These are phyloP conservation scores for Eleutherodactylus coqui DNA, from an alignment of 2,797 vertebrate species.

Conservation along the genomic window DNA sequence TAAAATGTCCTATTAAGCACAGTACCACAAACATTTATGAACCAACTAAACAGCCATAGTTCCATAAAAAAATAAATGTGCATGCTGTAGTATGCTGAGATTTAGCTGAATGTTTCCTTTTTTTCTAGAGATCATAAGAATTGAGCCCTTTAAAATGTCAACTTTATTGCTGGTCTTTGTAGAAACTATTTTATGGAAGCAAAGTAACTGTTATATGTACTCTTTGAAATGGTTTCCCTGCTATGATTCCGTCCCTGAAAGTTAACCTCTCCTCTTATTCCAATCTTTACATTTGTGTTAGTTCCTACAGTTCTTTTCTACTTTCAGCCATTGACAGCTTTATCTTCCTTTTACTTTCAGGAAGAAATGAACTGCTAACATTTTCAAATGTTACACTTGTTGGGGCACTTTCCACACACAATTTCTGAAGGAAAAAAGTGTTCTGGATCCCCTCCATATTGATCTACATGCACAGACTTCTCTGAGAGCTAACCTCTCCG, in stretches of 20 bases:
- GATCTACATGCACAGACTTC: background rate
- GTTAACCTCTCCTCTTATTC: conserved; percentile 21
- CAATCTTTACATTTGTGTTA: conserved; percentile 12
- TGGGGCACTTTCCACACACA: conserved; percentile 2
- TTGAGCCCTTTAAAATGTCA: no score
- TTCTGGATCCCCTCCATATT: background rate
- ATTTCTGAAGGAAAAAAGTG: conserved; percentile 5
- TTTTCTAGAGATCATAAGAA: no score
- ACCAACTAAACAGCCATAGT: no score
- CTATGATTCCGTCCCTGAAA: background rate
- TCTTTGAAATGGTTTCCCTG: background rate
- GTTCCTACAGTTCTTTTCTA: conserved; percentile 10
- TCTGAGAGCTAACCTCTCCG: background rate
- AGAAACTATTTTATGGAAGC: no score
- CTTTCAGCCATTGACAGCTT: conserved; percentile 16
- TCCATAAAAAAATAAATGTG: no score
- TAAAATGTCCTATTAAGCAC: no score
- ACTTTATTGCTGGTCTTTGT: no score
- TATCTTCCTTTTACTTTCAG: conserved; percentile 1
- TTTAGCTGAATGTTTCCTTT: no score
- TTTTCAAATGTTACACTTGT: conserved; percentile 23
- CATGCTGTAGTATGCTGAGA: no score
- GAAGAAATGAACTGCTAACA: conserved; percentile 18
- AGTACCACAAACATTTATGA: no score
- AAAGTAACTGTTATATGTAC: no score